Conservation (phyloP, 2,888 invertebrate species). For the Venusia cambrica region DNA sequence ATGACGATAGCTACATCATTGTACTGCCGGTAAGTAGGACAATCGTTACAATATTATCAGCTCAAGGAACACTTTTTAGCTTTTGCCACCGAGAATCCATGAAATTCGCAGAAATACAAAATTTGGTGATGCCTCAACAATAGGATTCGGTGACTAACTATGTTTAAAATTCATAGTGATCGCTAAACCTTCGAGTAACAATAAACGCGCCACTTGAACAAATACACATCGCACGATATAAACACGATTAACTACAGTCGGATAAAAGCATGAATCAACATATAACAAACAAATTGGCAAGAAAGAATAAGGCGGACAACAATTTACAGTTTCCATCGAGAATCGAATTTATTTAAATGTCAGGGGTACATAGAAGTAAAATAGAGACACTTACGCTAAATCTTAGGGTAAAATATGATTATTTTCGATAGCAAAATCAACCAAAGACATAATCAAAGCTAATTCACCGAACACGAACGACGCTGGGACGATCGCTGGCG, state of each 20-base stretch:
- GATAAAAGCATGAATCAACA: conserved; percentile 5
- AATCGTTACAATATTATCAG: too few species aligned
- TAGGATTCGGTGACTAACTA: too few species aligned
- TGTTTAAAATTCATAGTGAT: neutral
- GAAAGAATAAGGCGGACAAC: conserved; percentile 19
- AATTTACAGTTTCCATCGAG: conserved; percentile 32
- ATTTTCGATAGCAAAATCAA: conserved; percentile 47
- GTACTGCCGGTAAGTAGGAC: too few species aligned
- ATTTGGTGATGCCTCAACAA: too few species aligned
- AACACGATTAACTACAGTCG: conserved; percentile 3
- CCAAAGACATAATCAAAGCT: conserved; percentile 34
- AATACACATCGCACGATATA: conserved; percentile 21
- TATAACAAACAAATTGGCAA: conserved; percentile 5
- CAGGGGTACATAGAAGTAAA: conserved; percentile 50
- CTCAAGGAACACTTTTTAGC: neutral
- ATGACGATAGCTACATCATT: too few species aligned
- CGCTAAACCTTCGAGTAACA: conserved; percentile 2
- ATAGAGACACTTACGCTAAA: conserved; percentile 60
- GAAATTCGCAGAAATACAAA: too few species aligned
- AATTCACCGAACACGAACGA: conserved; percentile 31
- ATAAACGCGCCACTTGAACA: conserved; percentile 10
- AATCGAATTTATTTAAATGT: conserved; percentile 52
- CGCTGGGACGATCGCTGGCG: conserved; percentile 46
- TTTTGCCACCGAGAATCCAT: conserved; percentile 1
- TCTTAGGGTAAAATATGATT: conserved; percentile 50